These are phyloP conservation scores for Podiceps cristatus DNA, from an alignment of 2,113 vertebrate genomes.

Conservation along the genomic window DNA sequence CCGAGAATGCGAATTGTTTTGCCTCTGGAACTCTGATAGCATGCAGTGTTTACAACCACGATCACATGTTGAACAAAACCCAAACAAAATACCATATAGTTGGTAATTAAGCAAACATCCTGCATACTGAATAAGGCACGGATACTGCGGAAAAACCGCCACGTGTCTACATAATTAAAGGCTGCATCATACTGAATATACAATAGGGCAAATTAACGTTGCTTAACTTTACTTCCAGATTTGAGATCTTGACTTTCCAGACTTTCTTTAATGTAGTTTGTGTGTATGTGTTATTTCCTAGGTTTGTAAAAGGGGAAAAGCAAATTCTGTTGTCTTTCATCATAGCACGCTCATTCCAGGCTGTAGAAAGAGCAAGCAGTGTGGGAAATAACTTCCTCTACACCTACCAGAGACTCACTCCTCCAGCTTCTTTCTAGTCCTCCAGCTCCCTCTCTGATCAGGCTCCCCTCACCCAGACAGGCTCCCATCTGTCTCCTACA, in stretches of 20 bases:
- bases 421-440: not conserved
- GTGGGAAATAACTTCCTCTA: not conserved
- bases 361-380: not conserved
- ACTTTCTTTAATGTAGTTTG: not conserved
- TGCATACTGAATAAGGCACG: not conserved
- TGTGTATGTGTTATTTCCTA: not conserved
- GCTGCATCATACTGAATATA: slow-evolving; percentile 31
- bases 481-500: not conserved
- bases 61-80: slow-evolving; percentile 23
- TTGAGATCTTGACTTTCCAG: not conserved
- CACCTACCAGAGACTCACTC: not conserved
- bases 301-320: not conserved
- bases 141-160: slow-evolving; percentile 18
- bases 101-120: slow-evolving; percentile 33
- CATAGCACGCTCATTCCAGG: not conserved
- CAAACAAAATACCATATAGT: slow-evolving; percentile 40
- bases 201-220: slow-evolving; percentile 32
- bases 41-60: not conserved
- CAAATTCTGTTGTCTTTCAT: not conserved
- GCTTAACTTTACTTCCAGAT: not conserved
- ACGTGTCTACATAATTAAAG: slow-evolving; percentile 51
- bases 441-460: not conserved
- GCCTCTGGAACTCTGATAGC: not conserved
- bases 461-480: not conserved
- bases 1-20: not conserved